Conservation (phyloP, 2,113 vertebrate species). For the Dissostichus mawsoni region DNA sequence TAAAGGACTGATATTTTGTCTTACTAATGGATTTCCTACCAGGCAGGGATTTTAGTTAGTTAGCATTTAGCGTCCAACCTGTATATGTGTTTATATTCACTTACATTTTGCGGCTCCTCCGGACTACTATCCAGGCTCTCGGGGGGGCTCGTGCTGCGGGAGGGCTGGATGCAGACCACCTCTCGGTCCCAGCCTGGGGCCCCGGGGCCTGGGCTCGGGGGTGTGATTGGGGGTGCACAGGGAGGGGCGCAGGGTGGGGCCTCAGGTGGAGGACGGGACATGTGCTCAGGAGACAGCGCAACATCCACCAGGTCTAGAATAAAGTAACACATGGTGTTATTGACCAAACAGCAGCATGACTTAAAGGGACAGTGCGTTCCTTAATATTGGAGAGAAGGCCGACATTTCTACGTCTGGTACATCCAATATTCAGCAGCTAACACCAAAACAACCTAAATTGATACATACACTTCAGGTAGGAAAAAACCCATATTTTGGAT, state of each 20-base stretch:
- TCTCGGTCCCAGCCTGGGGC: constrained; percentile 85
- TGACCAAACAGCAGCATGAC: background rate
- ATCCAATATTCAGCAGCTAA: too few species aligned
- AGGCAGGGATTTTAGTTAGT: background rate
- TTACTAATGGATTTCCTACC: background rate
- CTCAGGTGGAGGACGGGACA: constrained; percentile 87
- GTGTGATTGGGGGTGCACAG: constrained; percentile 72
- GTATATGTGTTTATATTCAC: background rate
- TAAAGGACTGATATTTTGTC: background rate
- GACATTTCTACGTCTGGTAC: too few species aligned
- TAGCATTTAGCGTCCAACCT: background rate
- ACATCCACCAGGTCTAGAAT: constrained; percentile 89
- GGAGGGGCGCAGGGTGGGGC: constrained; percentile 79
- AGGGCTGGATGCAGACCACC: constrained; percentile 96
- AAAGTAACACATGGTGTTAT: background rate
- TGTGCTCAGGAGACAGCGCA: constrained; percentile 89
- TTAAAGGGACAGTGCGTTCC: too few species aligned
- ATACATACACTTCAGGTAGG: too few species aligned
- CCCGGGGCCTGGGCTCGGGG: constrained; percentile 16
- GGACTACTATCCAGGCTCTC: constrained; percentile 91
- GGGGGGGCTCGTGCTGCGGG: constrained; percentile 92
- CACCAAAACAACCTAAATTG: too few species aligned
- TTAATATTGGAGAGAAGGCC: too few species aligned
- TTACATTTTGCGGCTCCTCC: constrained; percentile 80
- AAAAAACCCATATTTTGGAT: too few species aligned